Percentiles rank a stretch among this genome's conserved stretches.
These are phyloP conservation scores for Rhineura floridana DNA, from an alignment of 2,113 vertebrate species.

Conservation along the genomic window DNA sequence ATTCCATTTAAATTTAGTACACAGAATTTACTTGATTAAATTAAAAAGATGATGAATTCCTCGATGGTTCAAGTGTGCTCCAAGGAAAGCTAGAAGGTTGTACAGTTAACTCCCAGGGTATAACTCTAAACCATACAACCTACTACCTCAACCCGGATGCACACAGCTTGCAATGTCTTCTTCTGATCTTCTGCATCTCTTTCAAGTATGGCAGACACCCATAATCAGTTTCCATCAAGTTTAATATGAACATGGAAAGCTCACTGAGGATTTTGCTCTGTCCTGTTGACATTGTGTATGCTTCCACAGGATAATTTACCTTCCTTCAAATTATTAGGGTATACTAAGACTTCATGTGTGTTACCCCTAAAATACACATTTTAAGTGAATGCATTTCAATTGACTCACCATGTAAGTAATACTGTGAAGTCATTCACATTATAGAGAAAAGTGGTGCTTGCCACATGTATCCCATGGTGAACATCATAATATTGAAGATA, in stretches of 20 bases:
- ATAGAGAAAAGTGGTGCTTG: not conserved
- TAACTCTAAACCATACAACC: constrained; percentile 99
- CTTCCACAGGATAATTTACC: not conserved
- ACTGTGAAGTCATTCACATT: not conserved
- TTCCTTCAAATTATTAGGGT: not conserved
- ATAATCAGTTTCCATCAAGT: constrained; percentile 35
- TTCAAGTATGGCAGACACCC: constrained; percentile 71
- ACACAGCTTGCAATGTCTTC: constrained; percentile 88
- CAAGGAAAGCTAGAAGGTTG: constrained; percentile 99
- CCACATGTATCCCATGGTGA: not conserved
- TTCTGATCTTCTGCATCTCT: constrained; percentile 78
- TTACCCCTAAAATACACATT: not conserved
- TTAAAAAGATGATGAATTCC: constrained; percentile 79
- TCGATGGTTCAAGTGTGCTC: constrained; percentile 96
- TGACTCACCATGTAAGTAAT: not conserved
- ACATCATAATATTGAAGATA: not conserved
- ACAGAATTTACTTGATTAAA: constrained; percentile 73
- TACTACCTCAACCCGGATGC: constrained; percentile 99
- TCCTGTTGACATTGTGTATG: not conserved
- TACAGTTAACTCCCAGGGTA: constrained; percentile 99
- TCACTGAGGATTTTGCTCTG: not conserved
- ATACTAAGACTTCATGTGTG: not conserved
- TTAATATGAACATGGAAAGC: constrained; percentile 3
- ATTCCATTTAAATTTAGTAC: constrained; percentile 66
- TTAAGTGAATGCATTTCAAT: constrained; percentile 17